A percentile compares a stretch with the other conserved stretches of the same genome.
Evolutionary conservation across 2,888 invertebrate species (phyloP).

Genomic region (Drosophila anomalata): DNA sequence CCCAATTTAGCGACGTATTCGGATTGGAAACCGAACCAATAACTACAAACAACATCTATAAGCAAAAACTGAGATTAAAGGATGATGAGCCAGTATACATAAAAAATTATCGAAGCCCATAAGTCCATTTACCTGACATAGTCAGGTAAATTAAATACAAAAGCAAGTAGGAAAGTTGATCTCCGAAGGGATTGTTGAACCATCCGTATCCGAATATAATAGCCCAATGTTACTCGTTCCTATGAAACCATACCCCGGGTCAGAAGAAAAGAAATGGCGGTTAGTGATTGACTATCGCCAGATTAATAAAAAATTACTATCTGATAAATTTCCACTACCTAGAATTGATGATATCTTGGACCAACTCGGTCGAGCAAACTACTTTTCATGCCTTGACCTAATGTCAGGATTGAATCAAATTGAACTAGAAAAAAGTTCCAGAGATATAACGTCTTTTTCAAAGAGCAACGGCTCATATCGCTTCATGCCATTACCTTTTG

Average conservation of each 20-base stretch:
- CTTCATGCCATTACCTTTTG: too few species aligned
- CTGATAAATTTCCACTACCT: background rate
- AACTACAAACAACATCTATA: too few species aligned
- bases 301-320: background rate
- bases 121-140: background rate
- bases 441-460: too few species aligned
- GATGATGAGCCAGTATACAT: conserved; percentile 14
- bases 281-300: conserved; percentile 4
- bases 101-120: conserved; percentile 5
- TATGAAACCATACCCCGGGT: background rate
- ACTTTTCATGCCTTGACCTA: too few species aligned
- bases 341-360: background rate
- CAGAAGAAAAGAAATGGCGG: conserved; percentile 4
- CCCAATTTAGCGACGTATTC: too few species aligned
- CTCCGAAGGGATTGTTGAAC: background rate
- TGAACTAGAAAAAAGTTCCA: too few species aligned
- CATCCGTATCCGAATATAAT: background rate
- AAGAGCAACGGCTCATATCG: too few species aligned
- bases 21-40: too few species aligned
- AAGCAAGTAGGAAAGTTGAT: background rate
- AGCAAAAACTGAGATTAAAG: background rate
- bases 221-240: background rate
- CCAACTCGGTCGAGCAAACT: too few species aligned
- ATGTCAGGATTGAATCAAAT: too few species aligned
- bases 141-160: conserved; percentile 1